These are phyloP conservation scores for Drosophila jambulina DNA, from an alignment of 1,140 invertebrate species.

Conservation along the genomic window DNA sequence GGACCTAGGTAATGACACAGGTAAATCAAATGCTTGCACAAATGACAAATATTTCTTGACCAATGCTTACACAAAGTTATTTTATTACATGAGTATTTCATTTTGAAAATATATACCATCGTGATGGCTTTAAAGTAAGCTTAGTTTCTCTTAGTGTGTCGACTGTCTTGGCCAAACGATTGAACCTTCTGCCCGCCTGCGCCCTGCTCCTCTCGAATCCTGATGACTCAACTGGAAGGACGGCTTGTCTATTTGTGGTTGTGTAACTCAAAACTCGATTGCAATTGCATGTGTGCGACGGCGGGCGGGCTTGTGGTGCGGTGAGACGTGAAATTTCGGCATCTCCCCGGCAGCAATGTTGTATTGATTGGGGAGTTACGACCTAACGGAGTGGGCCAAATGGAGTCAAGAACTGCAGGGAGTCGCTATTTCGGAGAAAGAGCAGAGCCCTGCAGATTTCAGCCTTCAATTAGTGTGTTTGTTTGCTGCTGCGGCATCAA, in stretches of 20 bases:
- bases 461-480: conserved; percentile 42
- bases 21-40: neutral
- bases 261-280: conserved; percentile 73
- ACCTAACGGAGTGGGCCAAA: neutral
- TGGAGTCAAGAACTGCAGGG: neutral
- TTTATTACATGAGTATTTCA: neutral
- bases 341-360: conserved; percentile 8
- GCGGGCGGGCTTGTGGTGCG: conserved; percentile 10
- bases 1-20: neutral
- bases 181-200: neutral
- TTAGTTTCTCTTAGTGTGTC: neutral
- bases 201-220: conserved; percentile 3
- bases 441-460: conserved; percentile 14
- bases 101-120: no score
- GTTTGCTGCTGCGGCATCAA: conserved; percentile 28
- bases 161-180: conserved; percentile 34
- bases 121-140: neutral
- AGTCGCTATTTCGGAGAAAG: conserved; percentile 1
- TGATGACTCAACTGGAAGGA: conserved; percentile 68
- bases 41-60: neutral
- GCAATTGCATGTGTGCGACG: conserved; percentile 55
- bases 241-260: conserved; percentile 73
- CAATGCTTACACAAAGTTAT: neutral
- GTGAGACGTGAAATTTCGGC: conserved; percentile 32
- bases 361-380: conserved; percentile 38